phyloP scores from a whole-genome alignment of 2,888 invertebrate species.

The Spisula subtruncata region DNA sequence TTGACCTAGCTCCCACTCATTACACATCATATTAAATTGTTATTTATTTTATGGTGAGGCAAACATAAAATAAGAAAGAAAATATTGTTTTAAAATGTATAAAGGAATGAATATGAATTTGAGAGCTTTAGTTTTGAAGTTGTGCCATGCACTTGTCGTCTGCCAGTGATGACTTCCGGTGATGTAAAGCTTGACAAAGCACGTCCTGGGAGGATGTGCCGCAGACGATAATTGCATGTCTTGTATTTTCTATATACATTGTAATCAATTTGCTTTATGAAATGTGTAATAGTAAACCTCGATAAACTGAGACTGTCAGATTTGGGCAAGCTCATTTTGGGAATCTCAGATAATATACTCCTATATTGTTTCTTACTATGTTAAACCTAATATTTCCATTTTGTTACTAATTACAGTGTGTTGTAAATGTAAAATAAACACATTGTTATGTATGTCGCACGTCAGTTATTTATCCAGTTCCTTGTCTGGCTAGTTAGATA shows the following conservation, averaged over 20 bases:
- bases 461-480: no score
- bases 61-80: no score
- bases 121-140: neutral
- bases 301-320: no score
- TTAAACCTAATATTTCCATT: no score
- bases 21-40: neutral
- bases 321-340: no score
- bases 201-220: conserved; percentile 5
- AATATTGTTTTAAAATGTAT: neutral
- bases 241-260: neutral
- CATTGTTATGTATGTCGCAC: no score
- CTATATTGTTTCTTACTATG: neutral
- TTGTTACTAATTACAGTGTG: no score
- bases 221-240: neutral
- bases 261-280: neutral
- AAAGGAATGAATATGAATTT: neutral
- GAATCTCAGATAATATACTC: no score
- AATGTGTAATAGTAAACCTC: neutral
- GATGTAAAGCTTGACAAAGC: neutral
- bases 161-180: conserved; percentile 1
- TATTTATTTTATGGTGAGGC: neutral
- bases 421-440: no score
- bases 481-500: no score
- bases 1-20: no score
- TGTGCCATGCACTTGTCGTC: neutral